Percentiles rank a stretch among this genome's conserved stretches.
Evolutionary conservation across 2,113 vertebrate species (phyloP).

Genomic region (Misgurnus mizolepis): DNA sequence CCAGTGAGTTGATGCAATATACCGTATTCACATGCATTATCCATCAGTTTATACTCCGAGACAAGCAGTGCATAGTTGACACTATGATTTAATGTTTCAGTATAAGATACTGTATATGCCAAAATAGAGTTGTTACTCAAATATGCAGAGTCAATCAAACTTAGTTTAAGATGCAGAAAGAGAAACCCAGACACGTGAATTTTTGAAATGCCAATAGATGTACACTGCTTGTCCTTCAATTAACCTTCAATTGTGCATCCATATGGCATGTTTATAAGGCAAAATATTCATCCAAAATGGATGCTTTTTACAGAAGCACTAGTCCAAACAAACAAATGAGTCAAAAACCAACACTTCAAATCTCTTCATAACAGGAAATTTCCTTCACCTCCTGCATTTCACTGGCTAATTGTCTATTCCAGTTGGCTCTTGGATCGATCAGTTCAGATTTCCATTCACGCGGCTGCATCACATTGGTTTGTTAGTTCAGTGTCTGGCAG

Average conservation of each 20-base stretch:
- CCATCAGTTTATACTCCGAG: not conserved
- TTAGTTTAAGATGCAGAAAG: no score
- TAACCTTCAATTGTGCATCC: no score
- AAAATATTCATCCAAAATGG: no score
- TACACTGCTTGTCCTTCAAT: no score
- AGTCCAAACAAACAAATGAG: no score
- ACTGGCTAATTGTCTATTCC: conserved; percentile 39
- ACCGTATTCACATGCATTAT: not conserved
- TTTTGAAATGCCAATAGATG: no score
- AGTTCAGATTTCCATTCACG: conserved; percentile 48
- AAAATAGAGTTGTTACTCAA: conserved; percentile 2
- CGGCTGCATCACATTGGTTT: conserved; percentile 44
- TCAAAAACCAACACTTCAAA: not conserved
- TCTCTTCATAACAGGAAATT: conserved; percentile 4
- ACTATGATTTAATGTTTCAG: not conserved
- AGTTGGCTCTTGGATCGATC: conserved; percentile 43
- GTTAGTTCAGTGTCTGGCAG: conserved; percentile 38
- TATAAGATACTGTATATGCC: not conserved
- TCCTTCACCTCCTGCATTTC: conserved; percentile 52
- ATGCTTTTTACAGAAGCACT: no score
- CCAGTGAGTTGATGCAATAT: conserved; percentile 75
- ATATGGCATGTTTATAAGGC: no score
- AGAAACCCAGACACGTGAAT: no score
- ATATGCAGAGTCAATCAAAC: not conserved
- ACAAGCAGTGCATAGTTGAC: not conserved